These are phyloP conservation scores for Eretmochelys imbricata DNA, from an alignment of 2,113 vertebrate species.

Conservation along the genomic window DNA sequence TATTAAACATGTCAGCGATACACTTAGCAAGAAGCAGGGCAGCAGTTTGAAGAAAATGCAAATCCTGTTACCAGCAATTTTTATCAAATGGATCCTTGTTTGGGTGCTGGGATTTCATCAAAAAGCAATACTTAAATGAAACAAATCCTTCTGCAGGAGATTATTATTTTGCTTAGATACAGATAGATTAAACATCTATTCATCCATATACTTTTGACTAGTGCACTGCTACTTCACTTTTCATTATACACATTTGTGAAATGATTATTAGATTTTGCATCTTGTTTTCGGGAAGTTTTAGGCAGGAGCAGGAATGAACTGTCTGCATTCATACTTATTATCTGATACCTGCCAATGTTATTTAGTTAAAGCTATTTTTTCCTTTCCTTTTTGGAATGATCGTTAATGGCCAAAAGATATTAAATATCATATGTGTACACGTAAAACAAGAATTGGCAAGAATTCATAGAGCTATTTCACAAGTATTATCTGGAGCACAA, in stretches of 20 bases:
- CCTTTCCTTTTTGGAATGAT: not conserved
- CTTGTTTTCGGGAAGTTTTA: conserved; percentile 19
- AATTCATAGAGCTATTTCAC: not conserved
- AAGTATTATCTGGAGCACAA: not conserved
- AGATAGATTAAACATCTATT: conserved; percentile 50
- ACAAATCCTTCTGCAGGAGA: conserved; percentile 31
- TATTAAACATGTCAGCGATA: conserved; percentile 76
- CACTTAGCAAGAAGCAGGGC: conserved; percentile 69
- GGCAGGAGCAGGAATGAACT: conserved; percentile 3
- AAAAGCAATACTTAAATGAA: conserved; percentile 47
- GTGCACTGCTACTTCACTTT: not conserved
- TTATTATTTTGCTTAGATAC: conserved; percentile 43
- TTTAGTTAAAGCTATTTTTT: not conserved
- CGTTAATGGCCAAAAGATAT: not conserved
- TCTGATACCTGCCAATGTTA: not conserved
- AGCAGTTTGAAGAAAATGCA: conserved; percentile 66
- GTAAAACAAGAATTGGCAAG: not conserved
- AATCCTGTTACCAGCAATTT: conserved; percentile 58
- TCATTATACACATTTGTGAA: conserved; percentile 27
- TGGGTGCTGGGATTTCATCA: conserved; percentile 63
- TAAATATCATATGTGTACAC: not conserved
- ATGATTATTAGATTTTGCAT: conserved; percentile 19
- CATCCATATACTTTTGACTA: conserved; percentile 36
- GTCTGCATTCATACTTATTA: not conserved
- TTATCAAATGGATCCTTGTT: conserved; percentile 63